Base-by-base conservation (phyloP, 1,140 invertebrate genomes). In the Catajapyx aquilonaris region DNA sequence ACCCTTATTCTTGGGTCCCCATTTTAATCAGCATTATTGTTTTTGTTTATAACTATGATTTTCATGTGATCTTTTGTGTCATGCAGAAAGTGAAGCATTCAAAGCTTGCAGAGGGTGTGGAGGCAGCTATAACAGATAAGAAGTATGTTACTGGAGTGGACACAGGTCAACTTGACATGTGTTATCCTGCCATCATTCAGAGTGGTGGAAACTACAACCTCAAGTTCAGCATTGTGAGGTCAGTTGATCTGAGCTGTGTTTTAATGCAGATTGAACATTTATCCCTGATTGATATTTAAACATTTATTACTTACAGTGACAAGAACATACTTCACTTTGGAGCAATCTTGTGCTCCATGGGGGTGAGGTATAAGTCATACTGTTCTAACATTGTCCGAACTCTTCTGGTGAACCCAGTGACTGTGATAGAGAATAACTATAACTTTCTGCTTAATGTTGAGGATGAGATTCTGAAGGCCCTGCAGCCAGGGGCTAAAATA, bases 351-450 rank as follows among this genome's bases (percentile, higher is more conserved):
- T 94, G 90, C 60, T 85, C 83, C 16, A 59, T 99, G 42, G 95
- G 95, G 17, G 77, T 78, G 11, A 65, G 94, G 35, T 98, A 96
- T 57, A 95, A 94, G 55, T 87, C 79, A 0, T 99, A 99, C 52
- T 99, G 95, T 60, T 93, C 94, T 0, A 99, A 99, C 56, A 85
- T 99, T 48, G 85, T 91, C 10, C 69, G 95, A 38, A 99, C 95
- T n/a, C 63, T 99, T 41, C 60, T 99, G 45, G 88, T 99, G 1
- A 93, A 96, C 62, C 95, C 95, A 5, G 76, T 78, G 2, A 68
- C 79, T 43, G 51, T 63, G 34, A 64, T 76, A 31, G 68, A 75
- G 60, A 75, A 78, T 41, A 84, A 86, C 59, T 99, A 99, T 52
- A 88, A 93, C 49, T 88, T 94, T 54, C 59, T 97, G 31, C 53